Percentiles rank a stretch among this genome's conserved stretches.
These are phyloP conservation scores for Saccostrea cuccullata DNA, from an alignment of 1,140 invertebrate species.

Conservation along the genomic window DNA sequence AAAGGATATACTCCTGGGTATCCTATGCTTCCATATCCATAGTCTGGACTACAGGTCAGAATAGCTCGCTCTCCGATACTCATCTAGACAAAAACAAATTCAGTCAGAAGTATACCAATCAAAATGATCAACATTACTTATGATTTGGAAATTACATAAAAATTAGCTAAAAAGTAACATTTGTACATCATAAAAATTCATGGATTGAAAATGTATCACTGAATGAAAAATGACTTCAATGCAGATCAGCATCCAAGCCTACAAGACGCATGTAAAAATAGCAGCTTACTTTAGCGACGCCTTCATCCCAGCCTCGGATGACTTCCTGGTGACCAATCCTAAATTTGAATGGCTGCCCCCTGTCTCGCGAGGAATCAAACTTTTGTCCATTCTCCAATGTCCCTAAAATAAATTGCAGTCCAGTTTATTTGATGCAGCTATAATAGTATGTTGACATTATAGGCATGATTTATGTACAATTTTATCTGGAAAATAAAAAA, in stretches of 20 bases:
- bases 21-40: slow-evolving; percentile 92
- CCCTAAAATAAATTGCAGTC: slow-evolving; percentile 53
- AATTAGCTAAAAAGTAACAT: too few species aligned
- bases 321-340: slow-evolving; percentile 74
- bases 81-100: slow-evolving; percentile 85
- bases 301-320: slow-evolving; percentile 67
- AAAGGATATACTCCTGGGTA: slow-evolving; percentile 86
- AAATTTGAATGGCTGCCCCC: slow-evolving; percentile 75
- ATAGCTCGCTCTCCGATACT: slow-evolving; percentile 91
- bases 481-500: too few species aligned
- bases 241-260: too few species aligned
- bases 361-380: slow-evolving; percentile 76
- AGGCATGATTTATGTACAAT: too few species aligned
- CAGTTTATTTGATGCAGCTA: too few species aligned
- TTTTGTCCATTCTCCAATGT: slow-evolving; percentile 71
- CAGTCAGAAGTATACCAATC: too few species aligned
- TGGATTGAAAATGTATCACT: background rate
- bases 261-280: background rate
- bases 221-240: background rate
- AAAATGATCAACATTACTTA: too few species aligned
- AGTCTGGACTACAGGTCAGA: slow-evolving; percentile 91
- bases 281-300: slow-evolving; percentile 40
- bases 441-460: too few species aligned
- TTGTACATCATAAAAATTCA: too few species aligned
- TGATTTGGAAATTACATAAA: too few species aligned